Base-by-base conservation (phyloP, 2,113 vertebrate genomes). In the Coregonus clupeaformis region DNA sequence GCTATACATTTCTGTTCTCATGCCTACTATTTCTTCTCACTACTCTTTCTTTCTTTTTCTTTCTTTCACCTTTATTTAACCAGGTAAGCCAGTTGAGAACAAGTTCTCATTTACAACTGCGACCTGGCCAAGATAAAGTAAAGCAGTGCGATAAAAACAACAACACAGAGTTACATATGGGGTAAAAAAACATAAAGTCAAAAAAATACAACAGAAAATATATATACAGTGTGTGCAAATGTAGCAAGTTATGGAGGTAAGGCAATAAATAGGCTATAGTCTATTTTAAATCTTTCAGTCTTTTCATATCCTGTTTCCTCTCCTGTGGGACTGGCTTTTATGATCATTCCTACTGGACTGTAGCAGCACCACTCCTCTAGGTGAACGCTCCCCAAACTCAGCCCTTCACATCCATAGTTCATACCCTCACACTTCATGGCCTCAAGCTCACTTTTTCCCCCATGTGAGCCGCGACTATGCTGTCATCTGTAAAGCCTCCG, bases 401-500 rank as follows among this genome's bases (percentile, higher is more conserved):
- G 72, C 45, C 77, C 68, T 79, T 82, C 79, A 79, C 72, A 82
- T 83, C 80, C 65, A 76, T 77, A 75, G 75, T 84, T 84, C 75
- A 87, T 59, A 77, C 77, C 72, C 24, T 80, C 73, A 22, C 79
- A 66, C 84, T 81, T 86, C 77, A 75, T 89, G 87, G 87, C 88
- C 87, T 89, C 82, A 78, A 89, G 79, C 74, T 79, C 63, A 49
- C 71, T 79, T 82, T 82, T 62, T 45, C 24, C 29, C 75, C 83
- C 82, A 83, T 86, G 76, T 81, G 87, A 88, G 86, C 84, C 82
- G 83, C 82, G 86, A 80, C 87, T 83, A 79, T 24, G 80, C 84
- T 85, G 83, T 85, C 89, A 82, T 88, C 88, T 84, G 77, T 80
- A 88, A 91, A 87, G 88, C 83, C 79, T 81, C 45, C 62, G 3